phyloP scores from a whole-genome alignment of 2,888 invertebrate genomes.

The Stegana nigrithorax region DNA sequence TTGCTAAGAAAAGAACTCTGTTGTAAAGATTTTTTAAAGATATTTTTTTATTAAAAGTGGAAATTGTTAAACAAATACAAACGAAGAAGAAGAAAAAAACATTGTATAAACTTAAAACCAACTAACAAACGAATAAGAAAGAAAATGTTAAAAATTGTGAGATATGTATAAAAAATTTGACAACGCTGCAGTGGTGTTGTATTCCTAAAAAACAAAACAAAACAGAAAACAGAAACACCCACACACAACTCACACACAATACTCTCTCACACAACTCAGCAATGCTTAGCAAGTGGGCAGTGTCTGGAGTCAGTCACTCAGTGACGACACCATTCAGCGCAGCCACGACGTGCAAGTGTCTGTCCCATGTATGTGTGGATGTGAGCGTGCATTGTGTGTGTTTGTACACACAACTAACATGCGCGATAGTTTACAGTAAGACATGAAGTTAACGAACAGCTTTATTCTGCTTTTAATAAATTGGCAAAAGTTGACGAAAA shows the following conservation, averaged over 20 bases:
- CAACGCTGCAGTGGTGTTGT: slow-evolving; percentile 25
- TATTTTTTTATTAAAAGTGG: slow-evolving; percentile 4
- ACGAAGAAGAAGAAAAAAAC: slow-evolving; percentile 21
- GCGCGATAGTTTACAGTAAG: not conserved
- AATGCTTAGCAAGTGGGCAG: too few species aligned
- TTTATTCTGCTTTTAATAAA: slow-evolving; percentile 1
- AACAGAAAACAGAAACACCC: not conserved
- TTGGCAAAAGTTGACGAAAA: slow-evolving; percentile 2
- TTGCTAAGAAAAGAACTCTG: slow-evolving; percentile 2
- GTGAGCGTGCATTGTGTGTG: too few species aligned
- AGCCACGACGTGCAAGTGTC: too few species aligned
- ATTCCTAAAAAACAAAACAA: slow-evolving; percentile 20
- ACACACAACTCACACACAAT: too few species aligned
- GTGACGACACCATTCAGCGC: too few species aligned
- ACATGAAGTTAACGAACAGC: slow-evolving; percentile 3
- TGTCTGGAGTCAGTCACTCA: too few species aligned
- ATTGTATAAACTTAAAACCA: not conserved
- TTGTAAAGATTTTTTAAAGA: not conserved
- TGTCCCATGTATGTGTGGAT: too few species aligned
- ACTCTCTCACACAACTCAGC: too few species aligned
- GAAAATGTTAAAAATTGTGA: not conserved
- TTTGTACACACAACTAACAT: too few species aligned
- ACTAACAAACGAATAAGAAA: not conserved
- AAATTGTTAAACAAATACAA: slow-evolving; percentile 14
- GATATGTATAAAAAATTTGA: slow-evolving; percentile 8